Base-by-base conservation (phyloP, 2,797 vertebrate species). In the Labroides dimidiatus region DNA sequence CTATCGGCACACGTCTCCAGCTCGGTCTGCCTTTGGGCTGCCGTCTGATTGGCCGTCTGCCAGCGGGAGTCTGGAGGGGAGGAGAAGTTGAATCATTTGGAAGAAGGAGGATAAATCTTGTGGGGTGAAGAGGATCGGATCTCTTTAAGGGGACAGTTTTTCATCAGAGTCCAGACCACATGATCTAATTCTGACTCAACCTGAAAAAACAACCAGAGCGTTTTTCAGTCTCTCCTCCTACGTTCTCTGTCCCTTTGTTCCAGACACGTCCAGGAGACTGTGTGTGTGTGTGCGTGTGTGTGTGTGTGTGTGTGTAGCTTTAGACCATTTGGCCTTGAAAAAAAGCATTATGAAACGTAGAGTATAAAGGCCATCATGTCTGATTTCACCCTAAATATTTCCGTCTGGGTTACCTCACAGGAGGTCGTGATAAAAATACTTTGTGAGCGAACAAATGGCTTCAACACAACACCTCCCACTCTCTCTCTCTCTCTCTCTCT, bases 1-100 rank as follows among this genome's bases (percentile, higher is more conserved):
- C 96, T 93, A 64, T 95, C 96, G 0, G 91, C 97, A 0, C 97
- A 97, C 24, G 95, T 94, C 87, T 99, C 97, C 69, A 99, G 92
- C 90, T 98, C 96, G 6, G 93, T 94, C 89, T 99, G 98, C 71
- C 97, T 90, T 60, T 94, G 95, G 0, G 93, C 84, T 0, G 96
- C 96, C 0, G 93, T 93, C 90, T 95, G 94, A 72, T 95, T 98
- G 88, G 97, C 94, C 24, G 90, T 90, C 66, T 94, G 94, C 98
- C 98, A 99, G 63, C 95, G 94, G 41, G 92, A 93, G 64, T 97
- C 98, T 99, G 88, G 88, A 27, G 45, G 70, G 44, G 55, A 73
- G 11, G 16, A 75, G 1, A 19, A 37, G 63, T 51, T 1, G 5
- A 20, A 37, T 47, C 5, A 33, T 43, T 60, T 53, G 5, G 21